Evolutionary conservation across 92 coral and sea anemone species (phyloP).

Genomic region (Zoanthus gigantus): DNA sequence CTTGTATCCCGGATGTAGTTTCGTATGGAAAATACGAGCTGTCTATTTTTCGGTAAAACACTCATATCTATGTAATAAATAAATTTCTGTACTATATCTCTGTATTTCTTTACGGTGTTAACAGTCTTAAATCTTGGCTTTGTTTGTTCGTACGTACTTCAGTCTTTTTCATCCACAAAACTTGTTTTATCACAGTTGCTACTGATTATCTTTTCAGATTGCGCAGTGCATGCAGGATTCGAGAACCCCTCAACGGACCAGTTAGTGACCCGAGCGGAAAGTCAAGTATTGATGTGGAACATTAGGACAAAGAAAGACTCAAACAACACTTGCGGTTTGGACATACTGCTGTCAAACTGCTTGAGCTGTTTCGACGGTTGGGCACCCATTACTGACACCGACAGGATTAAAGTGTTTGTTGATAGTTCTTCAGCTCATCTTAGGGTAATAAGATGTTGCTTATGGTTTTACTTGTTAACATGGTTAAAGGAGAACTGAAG

Average conservation of each 20-base stretch:
- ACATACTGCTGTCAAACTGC: background rate
- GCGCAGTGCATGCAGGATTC: slow-evolving; percentile 37
- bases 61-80: too few species aligned
- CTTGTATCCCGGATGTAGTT: too few species aligned
- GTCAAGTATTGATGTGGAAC: slow-evolving; percentile 20
- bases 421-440: slow-evolving; percentile 21
- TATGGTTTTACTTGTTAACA: background rate
- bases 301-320: background rate
- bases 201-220: background rate
- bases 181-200: too few species aligned
- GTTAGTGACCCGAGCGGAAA: background rate
- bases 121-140: too few species aligned
- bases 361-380: slow-evolving; percentile 32
- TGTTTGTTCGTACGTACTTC: too few species aligned
- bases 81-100: too few species aligned
- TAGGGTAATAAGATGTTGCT: slow-evolving; percentile 2
- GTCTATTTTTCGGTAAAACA: too few species aligned
- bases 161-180: too few species aligned
- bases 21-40: too few species aligned
- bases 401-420: slow-evolving; percentile 33
- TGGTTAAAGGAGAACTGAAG: too few species aligned
- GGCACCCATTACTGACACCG: slow-evolving; percentile 19
- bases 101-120: too few species aligned
- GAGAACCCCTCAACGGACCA: slow-evolving; percentile 26
- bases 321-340: slow-evolving; percentile 15